A percentile compares a stretch with the other conserved stretches of the same genome.
Evolutionary conservation across 2,113 vertebrate genomes (phyloP).

Genomic region (Hyla sarda): DNA sequence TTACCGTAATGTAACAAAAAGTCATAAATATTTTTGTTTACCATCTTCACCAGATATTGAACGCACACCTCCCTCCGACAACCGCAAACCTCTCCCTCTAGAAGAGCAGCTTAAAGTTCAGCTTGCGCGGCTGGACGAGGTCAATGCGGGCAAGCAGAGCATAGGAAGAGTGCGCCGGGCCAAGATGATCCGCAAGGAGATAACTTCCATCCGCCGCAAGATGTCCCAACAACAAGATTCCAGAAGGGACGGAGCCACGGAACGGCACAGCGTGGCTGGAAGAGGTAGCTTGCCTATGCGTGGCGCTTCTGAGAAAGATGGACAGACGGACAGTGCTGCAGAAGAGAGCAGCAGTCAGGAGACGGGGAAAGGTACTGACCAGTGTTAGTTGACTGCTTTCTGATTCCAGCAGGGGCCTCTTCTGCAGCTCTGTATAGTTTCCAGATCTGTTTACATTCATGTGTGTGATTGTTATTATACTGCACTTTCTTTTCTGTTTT

Average conservation of each 20-base stretch:
- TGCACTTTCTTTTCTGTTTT: conserved; percentile 33
- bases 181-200: conserved; percentile 96
- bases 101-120: conserved; percentile 94
- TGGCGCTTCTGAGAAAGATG: conserved; percentile 81
- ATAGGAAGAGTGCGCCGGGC: conserved; percentile 89
- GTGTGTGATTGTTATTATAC: conserved; percentile 41
- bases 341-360: conserved; percentile 99
- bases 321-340: conserved; percentile 87
- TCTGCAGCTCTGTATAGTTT: conserved; percentile 53
- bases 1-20: not conserved
- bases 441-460: conserved; percentile 53
- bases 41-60: conserved; percentile 74
- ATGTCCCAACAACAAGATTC: conserved; percentile 89
- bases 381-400: conserved; percentile 55
- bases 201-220: conserved; percentile 91
- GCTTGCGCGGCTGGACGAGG: conserved; percentile 85
- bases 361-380: conserved; percentile 82
- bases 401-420: conserved; percentile 55
- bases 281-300: conserved; percentile 74
- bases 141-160: conserved; percentile 90
- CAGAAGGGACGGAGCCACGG: conserved; percentile 73
- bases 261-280: conserved; percentile 72
- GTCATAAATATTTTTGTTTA: not conserved
- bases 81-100: conserved; percentile 85
- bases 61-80: conserved; percentile 83